Base-by-base conservation (phyloP, 2,113 vertebrate species). In the Puma concolor region DNA sequence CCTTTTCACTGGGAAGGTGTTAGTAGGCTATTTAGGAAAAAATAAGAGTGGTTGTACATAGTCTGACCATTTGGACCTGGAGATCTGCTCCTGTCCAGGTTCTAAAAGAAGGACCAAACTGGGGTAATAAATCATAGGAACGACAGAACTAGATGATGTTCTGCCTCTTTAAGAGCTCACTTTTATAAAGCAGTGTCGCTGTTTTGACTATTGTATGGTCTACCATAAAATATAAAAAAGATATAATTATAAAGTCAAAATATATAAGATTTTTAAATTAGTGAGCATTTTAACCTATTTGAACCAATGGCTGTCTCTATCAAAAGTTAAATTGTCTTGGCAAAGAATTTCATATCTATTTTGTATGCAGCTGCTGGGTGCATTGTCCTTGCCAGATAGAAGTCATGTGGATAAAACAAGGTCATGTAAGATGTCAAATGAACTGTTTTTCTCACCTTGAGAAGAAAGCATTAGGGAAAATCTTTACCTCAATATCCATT, bases 141-240 rank as follows among this genome's bases (percentile, higher is more conserved):
- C 12, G 19, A 2, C 12, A 21, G 5, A 41, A 4, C 23, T n/a
- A 17, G 15, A 5, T 7, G 11, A 9, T 7, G 13, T 27, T 25
- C 31, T 64, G 4, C 4, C 25, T 74, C 1, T 7, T n/a, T 3
- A 29, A 66, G 25, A 79, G 27, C 64, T 64, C n/a, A 4, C 0
- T 0, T 77, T 92, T 85, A 92, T 29, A 88, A 41, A 64, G 14
- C 15, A 64, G 9, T 77, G 72, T 79, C 23, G 33, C 17, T 88
- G 0, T 79, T 33, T 67, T 31, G 41, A 69, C 13, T 27, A 0
- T 72, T 54, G 44, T 31, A 2, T 31, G 19, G 11, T 54, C 33
- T 3, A 23, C 36, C 25, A 25, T 25, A 44, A 54, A 52, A 5
- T 60, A 3, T 71, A 63, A 50, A 91, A 84, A 21, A 41, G 7